These are phyloP conservation scores for Sarcoramphus papa DNA, from an alignment of 2,797 vertebrate genomes.

Conservation along the genomic window DNA sequence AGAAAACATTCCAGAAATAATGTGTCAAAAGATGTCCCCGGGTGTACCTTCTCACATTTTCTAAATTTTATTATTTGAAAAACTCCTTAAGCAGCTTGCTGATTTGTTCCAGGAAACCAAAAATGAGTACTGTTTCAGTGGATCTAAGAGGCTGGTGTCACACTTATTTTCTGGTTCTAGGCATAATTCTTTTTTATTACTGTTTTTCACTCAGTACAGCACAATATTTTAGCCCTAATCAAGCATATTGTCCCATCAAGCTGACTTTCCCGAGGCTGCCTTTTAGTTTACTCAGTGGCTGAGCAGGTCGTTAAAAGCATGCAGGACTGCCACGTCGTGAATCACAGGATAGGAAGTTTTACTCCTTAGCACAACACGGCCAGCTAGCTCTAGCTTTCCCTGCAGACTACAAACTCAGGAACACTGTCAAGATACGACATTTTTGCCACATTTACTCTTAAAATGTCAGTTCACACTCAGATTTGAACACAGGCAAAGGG, in stretches of 20 bases:
- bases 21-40: not conserved
- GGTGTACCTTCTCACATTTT: not conserved
- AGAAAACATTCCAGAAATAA: not conserved
- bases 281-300: not conserved
- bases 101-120: not conserved
- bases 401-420: not conserved
- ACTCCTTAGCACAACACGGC: not conserved
- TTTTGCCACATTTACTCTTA: constrained; percentile 48
- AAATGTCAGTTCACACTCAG: not conserved
- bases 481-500: not conserved
- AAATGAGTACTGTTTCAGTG: not conserved
- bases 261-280: not conserved
- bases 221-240: not conserved
- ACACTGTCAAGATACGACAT: not conserved
- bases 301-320: not conserved
- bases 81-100: not conserved
- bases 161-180: not conserved
- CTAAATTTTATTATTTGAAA: not conserved
- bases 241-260: not conserved
- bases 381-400: not conserved
- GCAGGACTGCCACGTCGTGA: not conserved
- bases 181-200: not conserved
- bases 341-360: not conserved
- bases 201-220: not conserved
- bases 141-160: not conserved